Percentiles rank a stretch among this genome's conserved stretches.
Conservation (phyloP, 2,888 invertebrate genomes). For the Drymonia ruficornis region DNA sequence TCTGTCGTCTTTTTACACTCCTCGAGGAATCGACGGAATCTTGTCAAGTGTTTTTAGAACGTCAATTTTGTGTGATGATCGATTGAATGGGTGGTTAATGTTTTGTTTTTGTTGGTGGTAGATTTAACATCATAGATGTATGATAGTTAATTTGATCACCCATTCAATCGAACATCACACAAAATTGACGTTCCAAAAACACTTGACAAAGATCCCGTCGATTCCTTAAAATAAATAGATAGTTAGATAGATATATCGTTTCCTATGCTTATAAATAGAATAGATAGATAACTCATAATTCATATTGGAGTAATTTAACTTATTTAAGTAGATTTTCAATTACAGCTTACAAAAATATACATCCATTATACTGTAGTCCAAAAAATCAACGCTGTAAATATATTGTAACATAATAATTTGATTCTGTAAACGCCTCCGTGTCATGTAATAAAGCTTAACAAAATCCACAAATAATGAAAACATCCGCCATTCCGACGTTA, state of each 20-base stretch:
- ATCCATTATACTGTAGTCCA: neutral
- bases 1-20: slow-evolving; percentile 62
- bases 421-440: neutral
- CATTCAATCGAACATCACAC: slow-evolving; percentile 14
- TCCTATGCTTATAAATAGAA: no score
- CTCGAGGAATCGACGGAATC: slow-evolving; percentile 58
- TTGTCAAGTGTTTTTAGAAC: slow-evolving; percentile 53
- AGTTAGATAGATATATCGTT: no score
- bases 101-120: neutral
- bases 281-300: no score
- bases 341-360: no score
- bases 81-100: neutral
- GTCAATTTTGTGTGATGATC: slow-evolving; percentile 30
- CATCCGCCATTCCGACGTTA: slow-evolving; percentile 18
- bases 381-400: neutral
- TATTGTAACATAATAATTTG: neutral
- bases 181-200: slow-evolving; percentile 41
- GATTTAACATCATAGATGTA: neutral
- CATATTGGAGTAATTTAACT: no score
- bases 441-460: slow-evolving; percentile 5
- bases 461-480: slow-evolving; percentile 13
- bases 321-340: no score
- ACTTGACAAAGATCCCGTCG: slow-evolving; percentile 63
- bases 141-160: no score
- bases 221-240: no score